phyloP scores from a whole-genome alignment of 1,140 invertebrate genomes.

The Acromyrmex charruanus region DNA sequence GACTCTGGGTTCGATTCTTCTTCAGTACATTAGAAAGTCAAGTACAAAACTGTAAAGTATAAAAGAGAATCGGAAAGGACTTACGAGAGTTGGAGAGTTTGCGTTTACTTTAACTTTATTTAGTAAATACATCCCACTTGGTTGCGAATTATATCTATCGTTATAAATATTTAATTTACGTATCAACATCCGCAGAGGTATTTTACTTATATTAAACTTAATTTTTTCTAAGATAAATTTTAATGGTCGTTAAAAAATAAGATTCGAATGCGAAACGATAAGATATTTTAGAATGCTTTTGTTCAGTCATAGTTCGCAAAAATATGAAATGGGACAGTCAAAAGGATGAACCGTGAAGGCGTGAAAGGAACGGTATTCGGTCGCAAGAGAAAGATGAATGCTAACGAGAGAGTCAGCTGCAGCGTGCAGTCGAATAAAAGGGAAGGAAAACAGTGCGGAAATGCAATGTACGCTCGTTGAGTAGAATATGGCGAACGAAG shows the following conservation, averaged over 20 bases:
- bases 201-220: too few relatives aligned
- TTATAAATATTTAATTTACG: too few relatives aligned
- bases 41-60: too few relatives aligned
- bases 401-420: slow-evolving; percentile 45
- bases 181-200: too few relatives aligned
- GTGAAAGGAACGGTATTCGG: slow-evolving; percentile 7
- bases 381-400: slow-evolving; percentile 54
- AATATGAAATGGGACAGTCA: slow-evolving; percentile 6
- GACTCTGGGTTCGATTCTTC: too few relatives aligned
- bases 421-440: slow-evolving; percentile 43
- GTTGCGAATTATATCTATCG: too few relatives aligned
- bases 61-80: too few relatives aligned
- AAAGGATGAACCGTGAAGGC: slow-evolving; percentile 18
- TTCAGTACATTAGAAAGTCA: too few relatives aligned
- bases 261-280: neutral
- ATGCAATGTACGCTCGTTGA: slow-evolving; percentile 28
- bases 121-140: too few relatives aligned
- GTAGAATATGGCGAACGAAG: slow-evolving; percentile 48
- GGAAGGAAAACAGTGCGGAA: slow-evolving; percentile 55
- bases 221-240: neutral
- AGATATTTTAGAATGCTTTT: neutral
- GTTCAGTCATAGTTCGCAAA: slow-evolving; percentile 13
- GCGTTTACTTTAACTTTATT: too few relatives aligned
- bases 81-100: too few relatives aligned
- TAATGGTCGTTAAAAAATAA: neutral